Base-by-base conservation (phyloP, 2,888 invertebrate species). In the Octodonta nipae region DNA sequence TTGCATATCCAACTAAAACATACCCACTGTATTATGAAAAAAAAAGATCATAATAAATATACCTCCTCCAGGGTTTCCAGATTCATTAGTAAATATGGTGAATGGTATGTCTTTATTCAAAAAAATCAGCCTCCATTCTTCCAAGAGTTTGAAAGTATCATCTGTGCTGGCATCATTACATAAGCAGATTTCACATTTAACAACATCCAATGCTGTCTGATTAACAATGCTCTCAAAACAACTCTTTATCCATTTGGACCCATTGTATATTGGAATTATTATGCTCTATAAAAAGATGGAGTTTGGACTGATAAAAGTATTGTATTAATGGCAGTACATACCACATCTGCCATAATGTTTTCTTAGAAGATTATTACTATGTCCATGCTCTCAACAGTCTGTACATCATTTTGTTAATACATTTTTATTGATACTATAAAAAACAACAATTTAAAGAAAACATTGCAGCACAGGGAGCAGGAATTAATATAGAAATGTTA, bases 141-240 rank as follows among this genome's bases (percentile, higher is more conserved):
- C 44, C 26, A 81, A 54, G 14, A 75, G 51, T 8, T 53, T 35
- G 14, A 48, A 41, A 2, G 78, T 72, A 13, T 54, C 45, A 54
- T 82, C 82, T 8, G 60, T 68, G 52, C 79, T 78, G 3, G 70
- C 70, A 63, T 84, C 83, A 56, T 81, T 70, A 52, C 67, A 82
- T 24, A 77, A 63, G 36, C 77, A 75, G 30, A 83, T 60, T 67
- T 83, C 77, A 13, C 79, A 34, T 34, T 60, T 57, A 16, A 66
- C 44, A 10, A 49, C 33, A 13, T 46, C 43, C 6, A 61, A 43
- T 41, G 66, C 63, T 4, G 65, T 65, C 64, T 84, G 84, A 25
- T 55, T 49, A 26, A 65, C 49, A 49, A 80, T 71, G 27, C 78
- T 73, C 38, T 66, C 54, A 52, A 83, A 70, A 54, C 80, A 81